phyloP scores from a whole-genome alignment of 2,888 invertebrate genomes.

The Cerceris ruficornis region DNA sequence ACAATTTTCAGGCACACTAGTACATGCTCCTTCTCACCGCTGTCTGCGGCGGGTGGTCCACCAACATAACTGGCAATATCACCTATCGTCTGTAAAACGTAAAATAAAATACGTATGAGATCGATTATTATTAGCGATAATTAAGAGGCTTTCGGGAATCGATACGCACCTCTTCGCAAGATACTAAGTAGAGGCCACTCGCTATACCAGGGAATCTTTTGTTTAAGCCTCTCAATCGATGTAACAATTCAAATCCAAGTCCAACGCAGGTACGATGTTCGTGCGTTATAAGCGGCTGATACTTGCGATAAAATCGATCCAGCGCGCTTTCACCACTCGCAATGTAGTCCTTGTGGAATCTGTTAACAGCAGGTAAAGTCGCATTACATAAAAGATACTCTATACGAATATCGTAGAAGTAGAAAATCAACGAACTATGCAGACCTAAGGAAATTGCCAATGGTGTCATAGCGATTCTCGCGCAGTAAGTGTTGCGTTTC shows the following conservation, averaged over 20 bases:
- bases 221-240: slow-evolving; percentile 85
- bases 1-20: slow-evolving; percentile 89
- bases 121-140: not conserved
- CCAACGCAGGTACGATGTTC: slow-evolving; percentile 95
- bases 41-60: slow-evolving; percentile 83
- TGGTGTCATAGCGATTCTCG: slow-evolving; percentile 94
- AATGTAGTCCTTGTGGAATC: slow-evolving; percentile 84
- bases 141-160: not conserved
- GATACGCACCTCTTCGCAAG: slow-evolving; percentile 91
- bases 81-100: slow-evolving; percentile 78
- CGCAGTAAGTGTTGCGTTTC: slow-evolving; percentile 91
- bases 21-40: slow-evolving; percentile 94
- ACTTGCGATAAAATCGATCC: slow-evolving; percentile 89
- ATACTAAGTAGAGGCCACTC: slow-evolving; percentile 88
- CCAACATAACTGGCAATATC: slow-evolving; percentile 81
- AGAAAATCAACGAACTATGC: slow-evolving; percentile 11
- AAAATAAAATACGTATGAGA: slow-evolving; percentile 23
- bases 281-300: slow-evolving; percentile 89
- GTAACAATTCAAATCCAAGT: slow-evolving; percentile 90
- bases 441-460: slow-evolving; percentile 90
- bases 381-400: not conserved
- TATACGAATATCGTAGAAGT: not conserved
- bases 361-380: slow-evolving; percentile 72
- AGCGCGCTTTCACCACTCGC: slow-evolving; percentile 86
- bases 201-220: slow-evolving; percentile 87